A percentile compares a stretch with the other conserved stretches of the same genome.
Conservation (phyloP, 2,888 invertebrate species). For the Anthophora plumipes region DNA sequence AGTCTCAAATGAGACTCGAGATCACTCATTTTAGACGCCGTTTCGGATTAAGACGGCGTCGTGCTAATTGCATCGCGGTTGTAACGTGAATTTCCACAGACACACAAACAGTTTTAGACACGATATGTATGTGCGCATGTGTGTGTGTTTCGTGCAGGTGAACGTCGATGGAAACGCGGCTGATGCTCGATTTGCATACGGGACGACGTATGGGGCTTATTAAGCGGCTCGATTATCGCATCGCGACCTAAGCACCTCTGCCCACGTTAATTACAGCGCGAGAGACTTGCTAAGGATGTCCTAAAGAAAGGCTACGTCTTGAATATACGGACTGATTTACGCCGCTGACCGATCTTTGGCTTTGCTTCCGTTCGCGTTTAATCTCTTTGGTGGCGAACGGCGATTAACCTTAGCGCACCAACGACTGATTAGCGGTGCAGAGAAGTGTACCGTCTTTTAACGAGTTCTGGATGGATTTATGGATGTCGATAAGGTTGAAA, state of each 20-base stretch:
- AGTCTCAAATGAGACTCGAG: no score
- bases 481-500: neutral
- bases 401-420: conserved; percentile 13
- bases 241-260: conserved; percentile 32
- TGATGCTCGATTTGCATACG: conserved; percentile 25
- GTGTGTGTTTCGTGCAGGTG: no score
- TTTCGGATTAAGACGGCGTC: no score
- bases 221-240: conserved; percentile 47
- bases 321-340: conserved; percentile 31
- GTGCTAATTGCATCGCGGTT: no score
- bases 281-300: conserved; percentile 9
- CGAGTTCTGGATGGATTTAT: conserved; percentile 12
- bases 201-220: conserved; percentile 47
- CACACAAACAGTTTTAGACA: no score
- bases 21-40: no score
- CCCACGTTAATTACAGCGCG: conserved; percentile 48
- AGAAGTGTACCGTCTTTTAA: conserved; percentile 2
- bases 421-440: neutral
- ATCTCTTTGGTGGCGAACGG: conserved; percentile 1
- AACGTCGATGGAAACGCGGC: neutral
- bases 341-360: conserved; percentile 9
- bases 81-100: no score
- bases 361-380: conserved; percentile 8
- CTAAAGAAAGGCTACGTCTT: conserved; percentile 1
- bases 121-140: no score